A percentile compares a stretch with the other conserved stretches of the same genome.
phyloP scores from a whole-genome alignment of 2,888 invertebrate genomes.

The Orthosia incerta region DNA sequence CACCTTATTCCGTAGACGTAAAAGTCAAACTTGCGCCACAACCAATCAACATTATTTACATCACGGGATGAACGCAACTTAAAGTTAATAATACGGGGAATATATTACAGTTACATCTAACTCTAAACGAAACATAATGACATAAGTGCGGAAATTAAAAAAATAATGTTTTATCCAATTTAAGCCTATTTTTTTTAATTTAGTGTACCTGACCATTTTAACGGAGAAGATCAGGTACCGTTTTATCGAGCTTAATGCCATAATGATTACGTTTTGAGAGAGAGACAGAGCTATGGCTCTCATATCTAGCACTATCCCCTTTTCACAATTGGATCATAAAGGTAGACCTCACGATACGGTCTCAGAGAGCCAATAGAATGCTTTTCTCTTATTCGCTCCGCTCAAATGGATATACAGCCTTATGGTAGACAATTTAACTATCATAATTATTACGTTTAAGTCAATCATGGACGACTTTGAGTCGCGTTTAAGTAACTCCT shows the following conservation, averaged over 20 bases:
- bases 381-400: background rate
- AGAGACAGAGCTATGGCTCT: no score
- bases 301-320: no score
- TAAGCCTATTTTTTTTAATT: constrained; percentile 24
- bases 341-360: no score
- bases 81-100: constrained; percentile 56
- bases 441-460: constrained; percentile 49
- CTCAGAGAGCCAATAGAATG: background rate
- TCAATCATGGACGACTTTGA: constrained; percentile 44
- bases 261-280: no score
- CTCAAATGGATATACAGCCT: background rate
- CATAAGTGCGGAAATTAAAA: constrained; percentile 40
- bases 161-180: constrained; percentile 24
- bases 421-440: constrained; percentile 45
- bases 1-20: constrained; percentile 6
- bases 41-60: constrained; percentile 59
- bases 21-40: constrained; percentile 55
- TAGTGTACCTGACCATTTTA: background rate
- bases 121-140: constrained; percentile 49
- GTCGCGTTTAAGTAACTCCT: constrained; percentile 51
- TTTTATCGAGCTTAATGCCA: no score
- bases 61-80: constrained; percentile 53
- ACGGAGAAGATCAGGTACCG: background rate
- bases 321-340: no score
- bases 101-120: constrained; percentile 59